Conservation (phyloP, 2,113 vertebrate genomes). For the Chloropsis hardwickii region DNA sequence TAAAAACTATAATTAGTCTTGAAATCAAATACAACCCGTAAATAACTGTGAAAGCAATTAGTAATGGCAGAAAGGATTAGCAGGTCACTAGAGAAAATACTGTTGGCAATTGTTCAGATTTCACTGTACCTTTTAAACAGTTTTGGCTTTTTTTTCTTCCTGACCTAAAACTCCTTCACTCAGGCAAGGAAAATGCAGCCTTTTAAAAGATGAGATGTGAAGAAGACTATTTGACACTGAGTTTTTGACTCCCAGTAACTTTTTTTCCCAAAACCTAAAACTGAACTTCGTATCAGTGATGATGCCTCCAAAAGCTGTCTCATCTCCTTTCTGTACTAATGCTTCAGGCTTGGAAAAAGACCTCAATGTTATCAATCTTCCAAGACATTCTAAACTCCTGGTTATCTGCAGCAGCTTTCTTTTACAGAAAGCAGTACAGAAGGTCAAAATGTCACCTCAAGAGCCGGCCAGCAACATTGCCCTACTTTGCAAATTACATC, state of each 20-base stretch:
- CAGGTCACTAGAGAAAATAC: neutral
- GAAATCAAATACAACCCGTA: neutral
- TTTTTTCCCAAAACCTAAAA: neutral
- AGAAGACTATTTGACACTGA: neutral
- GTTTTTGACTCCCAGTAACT: neutral
- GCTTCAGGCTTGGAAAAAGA: neutral
- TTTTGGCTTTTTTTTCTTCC: neutral
- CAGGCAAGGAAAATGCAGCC: neutral
- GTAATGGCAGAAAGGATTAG: neutral
- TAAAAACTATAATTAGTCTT: neutral
- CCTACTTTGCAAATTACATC: neutral
- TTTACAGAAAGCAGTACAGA: neutral
- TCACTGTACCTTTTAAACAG: neutral
- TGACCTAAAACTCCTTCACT: neutral
- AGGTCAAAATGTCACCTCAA: neutral
- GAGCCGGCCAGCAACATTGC: neutral
- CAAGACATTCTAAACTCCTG: neutral
- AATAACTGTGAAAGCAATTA: neutral
- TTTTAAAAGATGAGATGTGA: neutral
- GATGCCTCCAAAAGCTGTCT: neutral
- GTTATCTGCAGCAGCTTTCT: neutral
- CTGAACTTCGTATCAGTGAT: fast-evolving
- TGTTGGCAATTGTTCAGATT: neutral
- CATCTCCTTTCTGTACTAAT: neutral
- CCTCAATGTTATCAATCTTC: neutral